Evolutionary conservation across 1,140 invertebrate genomes (phyloP).

Genomic region (Brachionus manjavacas): DNA sequence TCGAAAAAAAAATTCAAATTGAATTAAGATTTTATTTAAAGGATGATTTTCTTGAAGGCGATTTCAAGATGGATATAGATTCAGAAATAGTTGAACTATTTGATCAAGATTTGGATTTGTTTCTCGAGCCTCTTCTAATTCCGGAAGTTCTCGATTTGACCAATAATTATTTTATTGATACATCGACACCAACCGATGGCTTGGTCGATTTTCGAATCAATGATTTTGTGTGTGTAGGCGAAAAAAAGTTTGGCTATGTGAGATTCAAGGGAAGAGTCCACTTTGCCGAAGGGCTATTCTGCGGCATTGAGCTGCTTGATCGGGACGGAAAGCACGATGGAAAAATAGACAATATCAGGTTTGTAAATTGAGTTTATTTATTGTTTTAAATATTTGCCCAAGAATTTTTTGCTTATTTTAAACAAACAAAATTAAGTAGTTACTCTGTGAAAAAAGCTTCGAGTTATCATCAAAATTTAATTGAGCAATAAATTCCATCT

Average conservation of each 20-base stretch:
- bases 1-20: not conserved
- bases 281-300: slow-evolving; percentile 53
- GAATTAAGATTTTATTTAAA: not conserved
- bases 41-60: not conserved
- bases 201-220: not conserved
- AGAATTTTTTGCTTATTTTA: not conserved
- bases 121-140: not conserved
- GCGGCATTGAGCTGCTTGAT: slow-evolving; percentile 54
- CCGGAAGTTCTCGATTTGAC: not conserved
- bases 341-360: slow-evolving; percentile 50
- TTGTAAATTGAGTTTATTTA: not conserved
- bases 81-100: not conserved
- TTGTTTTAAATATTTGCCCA: not conserved
- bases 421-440: not conserved
- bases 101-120: not conserved
- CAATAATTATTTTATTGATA: not conserved
- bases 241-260: slow-evolving; percentile 19
- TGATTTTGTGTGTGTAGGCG: slow-evolving; percentile 22
- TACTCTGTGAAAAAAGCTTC: not conserved
- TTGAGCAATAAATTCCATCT: not conserved
- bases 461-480: not conserved
- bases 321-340: slow-evolving; percentile 55
- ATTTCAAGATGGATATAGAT: not conserved
- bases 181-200: not conserved
- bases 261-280: slow-evolving; percentile 47